These are phyloP conservation scores for Suillia variegata DNA, from an alignment of 2,888 invertebrate species.

Conservation along the genomic window DNA sequence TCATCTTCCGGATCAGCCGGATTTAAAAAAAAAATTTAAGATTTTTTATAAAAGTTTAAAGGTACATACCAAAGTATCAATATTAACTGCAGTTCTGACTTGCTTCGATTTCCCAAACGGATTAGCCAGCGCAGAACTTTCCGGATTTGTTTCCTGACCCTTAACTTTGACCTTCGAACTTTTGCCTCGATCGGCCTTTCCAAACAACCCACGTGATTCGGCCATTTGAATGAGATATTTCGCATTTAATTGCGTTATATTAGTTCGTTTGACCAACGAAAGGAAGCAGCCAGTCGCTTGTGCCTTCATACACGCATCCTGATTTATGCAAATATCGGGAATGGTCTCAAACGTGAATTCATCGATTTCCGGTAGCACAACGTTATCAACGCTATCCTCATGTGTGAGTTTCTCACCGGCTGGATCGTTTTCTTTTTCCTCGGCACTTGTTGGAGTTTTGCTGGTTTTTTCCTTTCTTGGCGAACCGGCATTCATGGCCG, in stretches of 20 bases:
- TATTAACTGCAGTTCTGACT: not conserved
- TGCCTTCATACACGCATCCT: constrained; percentile 61
- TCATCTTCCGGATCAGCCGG: too few relatives aligned
- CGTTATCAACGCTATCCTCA: constrained; percentile 37
- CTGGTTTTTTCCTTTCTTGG: constrained; percentile 42
- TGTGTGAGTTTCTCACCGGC: constrained; percentile 26
- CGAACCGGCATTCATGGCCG: constrained; percentile 43
- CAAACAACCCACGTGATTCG: constrained; percentile 79
- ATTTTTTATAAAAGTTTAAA: too few relatives aligned
- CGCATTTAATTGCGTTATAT: constrained; percentile 76
- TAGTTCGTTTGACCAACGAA: constrained; percentile 67
- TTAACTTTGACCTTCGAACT: constrained; percentile 55
- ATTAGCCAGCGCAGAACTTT: too few relatives aligned
- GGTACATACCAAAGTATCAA: not conserved
- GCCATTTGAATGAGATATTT: constrained; percentile 85
- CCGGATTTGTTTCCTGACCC: constrained; percentile 45
- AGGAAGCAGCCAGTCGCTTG: constrained; percentile 66
- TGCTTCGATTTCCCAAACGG: too few relatives aligned
- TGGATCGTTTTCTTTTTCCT: not conserved
- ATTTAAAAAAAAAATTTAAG: too few relatives aligned
- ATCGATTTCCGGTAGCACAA: constrained; percentile 51
- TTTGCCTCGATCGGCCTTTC: constrained; percentile 61
- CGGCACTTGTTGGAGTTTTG: constrained; percentile 23
- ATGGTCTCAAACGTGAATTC: constrained; percentile 70
- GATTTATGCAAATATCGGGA: constrained; percentile 66